Percentiles rank a stretch among this genome's conserved stretches.
phyloP scores from a whole-genome alignment of 2,888 invertebrate genomes.

The Meteorus colon region DNA sequence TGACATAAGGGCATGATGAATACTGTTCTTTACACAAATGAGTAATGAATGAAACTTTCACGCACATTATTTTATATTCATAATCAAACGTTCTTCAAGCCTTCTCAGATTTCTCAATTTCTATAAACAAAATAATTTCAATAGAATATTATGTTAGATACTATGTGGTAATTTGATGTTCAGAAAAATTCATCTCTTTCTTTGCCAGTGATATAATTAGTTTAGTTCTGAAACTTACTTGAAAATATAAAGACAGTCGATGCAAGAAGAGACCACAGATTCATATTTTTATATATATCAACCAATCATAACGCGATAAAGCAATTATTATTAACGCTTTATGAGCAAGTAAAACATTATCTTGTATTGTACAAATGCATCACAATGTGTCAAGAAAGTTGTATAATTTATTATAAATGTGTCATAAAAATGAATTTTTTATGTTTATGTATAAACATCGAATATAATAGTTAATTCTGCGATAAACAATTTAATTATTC shows the following conservation, averaged over 20 bases:
- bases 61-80: not conserved
- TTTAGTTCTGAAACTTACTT: too few species aligned
- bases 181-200: too few species aligned
- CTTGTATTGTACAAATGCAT: not conserved
- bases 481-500: not conserved
- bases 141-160: too few species aligned
- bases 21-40: not conserved
- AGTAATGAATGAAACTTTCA: not conserved
- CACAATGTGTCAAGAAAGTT: conserved; percentile 1
- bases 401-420: conserved; percentile 10
- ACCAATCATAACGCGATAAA: not conserved
- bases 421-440: not conserved
- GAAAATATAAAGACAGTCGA: too few species aligned
- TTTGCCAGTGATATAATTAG: too few species aligned
- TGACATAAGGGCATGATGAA: conserved; percentile 4
- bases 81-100: not conserved
- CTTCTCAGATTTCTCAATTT: not conserved
- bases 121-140: not conserved
- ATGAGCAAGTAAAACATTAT: conserved; percentile 19
- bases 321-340: not conserved
- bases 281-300: not conserved
- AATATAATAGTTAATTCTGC: conserved; percentile 1
- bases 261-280: not conserved
- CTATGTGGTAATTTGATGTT: too few species aligned
- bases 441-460: not conserved